Conservation (phyloP, 2,888 invertebrate species). For the Polydrusus tereticollis region DNA sequence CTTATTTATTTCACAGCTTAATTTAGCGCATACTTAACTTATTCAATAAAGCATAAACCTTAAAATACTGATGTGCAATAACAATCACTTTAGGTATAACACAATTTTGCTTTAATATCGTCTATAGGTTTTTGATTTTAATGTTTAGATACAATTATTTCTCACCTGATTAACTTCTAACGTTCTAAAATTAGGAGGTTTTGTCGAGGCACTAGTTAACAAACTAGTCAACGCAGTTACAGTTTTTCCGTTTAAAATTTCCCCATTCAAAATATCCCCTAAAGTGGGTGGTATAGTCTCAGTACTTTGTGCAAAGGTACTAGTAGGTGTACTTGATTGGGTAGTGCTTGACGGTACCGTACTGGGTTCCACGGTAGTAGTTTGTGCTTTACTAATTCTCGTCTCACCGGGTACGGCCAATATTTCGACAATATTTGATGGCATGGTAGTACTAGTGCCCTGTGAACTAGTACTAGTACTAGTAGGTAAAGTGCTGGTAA, state of each 20-base stretch:
- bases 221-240: slow-evolving; percentile 73
- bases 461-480: slow-evolving; percentile 22
- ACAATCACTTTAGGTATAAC: neutral
- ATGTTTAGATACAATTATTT: neutral
- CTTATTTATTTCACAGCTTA: no score
- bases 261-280: slow-evolving; percentile 64
- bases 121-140: neutral
- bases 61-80: no score
- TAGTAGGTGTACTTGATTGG: slow-evolving; percentile 33
- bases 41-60: no score
- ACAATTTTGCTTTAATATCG: neutral
- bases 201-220: slow-evolving; percentile 65
- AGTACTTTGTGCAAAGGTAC: slow-evolving; percentile 43
- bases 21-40: no score
- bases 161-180: slow-evolving; percentile 75
- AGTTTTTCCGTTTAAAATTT: slow-evolving; percentile 73
- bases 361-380: slow-evolving; percentile 45
- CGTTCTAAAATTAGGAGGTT: slow-evolving; percentile 64
- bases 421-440: slow-evolving; percentile 30
- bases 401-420: slow-evolving; percentile 43
- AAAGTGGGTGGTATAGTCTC: slow-evolving; percentile 71
- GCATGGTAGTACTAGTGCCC: slow-evolving; percentile 18
- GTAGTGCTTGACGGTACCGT: slow-evolving; percentile 12
- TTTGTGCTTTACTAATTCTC: slow-evolving; percentile 45
- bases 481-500: slow-evolving; percentile 24